Percentiles rank a stretch among this genome's conserved stretches.
These are phyloP conservation scores for Clytia hemisphaerica DNA, from an alignment of 30 jellyfish, hydroid and myxozoan species.

Conservation along the genomic window DNA sequence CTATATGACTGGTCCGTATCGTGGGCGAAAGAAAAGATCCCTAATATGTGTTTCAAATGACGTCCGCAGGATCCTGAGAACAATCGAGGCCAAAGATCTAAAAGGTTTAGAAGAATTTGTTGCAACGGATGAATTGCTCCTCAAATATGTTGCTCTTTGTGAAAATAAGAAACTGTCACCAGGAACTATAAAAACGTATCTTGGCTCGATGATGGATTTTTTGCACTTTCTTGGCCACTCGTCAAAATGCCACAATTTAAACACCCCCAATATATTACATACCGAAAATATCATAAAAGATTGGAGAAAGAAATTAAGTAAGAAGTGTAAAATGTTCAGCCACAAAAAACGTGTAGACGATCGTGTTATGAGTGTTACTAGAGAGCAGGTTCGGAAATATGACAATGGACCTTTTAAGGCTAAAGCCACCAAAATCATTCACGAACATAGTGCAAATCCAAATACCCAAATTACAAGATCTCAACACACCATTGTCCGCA, in stretches of 20 bases:
- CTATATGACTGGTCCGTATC: conserved; percentile 3
- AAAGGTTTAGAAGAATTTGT: background rate
- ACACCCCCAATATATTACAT: too few species aligned
- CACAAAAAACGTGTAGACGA: background rate
- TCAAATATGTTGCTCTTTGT: background rate
- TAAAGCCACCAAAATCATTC: background rate
- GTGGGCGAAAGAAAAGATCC: background rate
- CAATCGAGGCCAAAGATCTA: background rate
- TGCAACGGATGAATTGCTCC: background rate
- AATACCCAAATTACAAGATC: too few species aligned
- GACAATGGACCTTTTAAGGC: background rate
- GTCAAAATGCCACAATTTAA: too few species aligned
- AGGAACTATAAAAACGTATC: conserved; percentile 4
- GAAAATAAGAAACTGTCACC: background rate
- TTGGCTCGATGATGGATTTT: background rate
- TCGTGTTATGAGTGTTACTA: background rate
- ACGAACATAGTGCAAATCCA: too few species aligned
- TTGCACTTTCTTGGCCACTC: background rate
- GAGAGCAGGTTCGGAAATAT: background rate
- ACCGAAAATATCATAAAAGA: too few species aligned
- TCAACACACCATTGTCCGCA: too few species aligned
- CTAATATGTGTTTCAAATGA: background rate
- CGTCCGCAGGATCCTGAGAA: background rate
- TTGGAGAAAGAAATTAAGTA: conserved; percentile 11
- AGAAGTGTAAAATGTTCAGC: background rate